Evolutionary conservation across 2,888 invertebrate species (phyloP).

Genomic region (Watsonalla binaria): DNA sequence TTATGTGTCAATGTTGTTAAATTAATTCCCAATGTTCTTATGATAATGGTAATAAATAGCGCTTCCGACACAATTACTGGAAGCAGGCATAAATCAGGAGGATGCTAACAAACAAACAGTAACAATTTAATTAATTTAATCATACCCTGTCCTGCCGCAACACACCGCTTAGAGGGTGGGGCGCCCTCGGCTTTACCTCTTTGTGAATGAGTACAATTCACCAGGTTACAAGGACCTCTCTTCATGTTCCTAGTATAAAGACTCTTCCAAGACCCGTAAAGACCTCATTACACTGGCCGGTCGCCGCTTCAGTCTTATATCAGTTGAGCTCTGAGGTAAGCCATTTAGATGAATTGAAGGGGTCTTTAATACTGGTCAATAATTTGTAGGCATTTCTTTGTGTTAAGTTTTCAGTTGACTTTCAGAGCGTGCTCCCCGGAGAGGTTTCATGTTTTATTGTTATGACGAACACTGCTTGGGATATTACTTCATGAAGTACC

Average conservation of each 20-base stretch:
- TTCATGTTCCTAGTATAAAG: conserved; percentile 4
- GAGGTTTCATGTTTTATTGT: no score
- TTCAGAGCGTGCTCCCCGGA: neutral
- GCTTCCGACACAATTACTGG: neutral
- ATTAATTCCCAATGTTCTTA: no score
- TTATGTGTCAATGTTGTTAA: no score
- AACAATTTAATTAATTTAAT: conserved; percentile 53
- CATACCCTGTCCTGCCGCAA: conserved; percentile 36
- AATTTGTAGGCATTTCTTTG: conserved; percentile 29
- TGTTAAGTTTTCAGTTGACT: conserved; percentile 15
- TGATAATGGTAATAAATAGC: neutral
- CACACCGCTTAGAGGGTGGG: conserved; percentile 13
- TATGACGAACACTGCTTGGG: neutral
- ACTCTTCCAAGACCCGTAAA: conserved; percentile 8
- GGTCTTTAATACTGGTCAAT: conserved; percentile 20
- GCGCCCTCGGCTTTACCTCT: conserved; percentile 9
- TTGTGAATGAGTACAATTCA: conserved; percentile 25
- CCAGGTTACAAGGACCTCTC: conserved; percentile 21
- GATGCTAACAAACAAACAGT: conserved; percentile 29
- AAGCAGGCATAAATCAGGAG: neutral
- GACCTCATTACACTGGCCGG: conserved; percentile 19
- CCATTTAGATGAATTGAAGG: conserved; percentile 9
- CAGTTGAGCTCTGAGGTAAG: conserved; percentile 19
- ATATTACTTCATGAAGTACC: no score
- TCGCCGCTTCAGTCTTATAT: conserved; percentile 14